Conservation (phyloP, 2,888 invertebrate genomes). For the Plagodis dolabraria region DNA sequence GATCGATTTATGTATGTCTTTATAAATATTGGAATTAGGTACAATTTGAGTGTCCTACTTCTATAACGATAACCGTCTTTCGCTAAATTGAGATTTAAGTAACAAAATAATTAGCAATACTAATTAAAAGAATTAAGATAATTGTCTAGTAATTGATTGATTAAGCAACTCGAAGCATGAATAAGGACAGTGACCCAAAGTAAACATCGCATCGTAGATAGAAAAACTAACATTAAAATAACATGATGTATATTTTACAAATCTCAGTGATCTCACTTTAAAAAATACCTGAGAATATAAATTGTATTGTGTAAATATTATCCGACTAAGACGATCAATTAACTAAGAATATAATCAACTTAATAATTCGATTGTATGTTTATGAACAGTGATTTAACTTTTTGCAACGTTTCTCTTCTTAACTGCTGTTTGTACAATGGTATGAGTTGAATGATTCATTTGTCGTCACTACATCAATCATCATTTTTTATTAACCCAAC, state of each 20-base stretch:
- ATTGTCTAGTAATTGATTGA: no score
- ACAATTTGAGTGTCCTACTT: no score
- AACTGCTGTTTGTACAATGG: constrained; percentile 25
- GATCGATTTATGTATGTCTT: neutral
- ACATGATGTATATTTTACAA: neutral
- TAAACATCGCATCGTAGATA: no score
- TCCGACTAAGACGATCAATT: neutral
- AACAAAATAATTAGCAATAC: no score
- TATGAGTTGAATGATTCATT: constrained; percentile 25
- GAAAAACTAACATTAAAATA: neutral
- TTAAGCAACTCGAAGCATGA: no score
- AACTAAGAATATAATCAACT: neutral
- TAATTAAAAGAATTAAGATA: no score
- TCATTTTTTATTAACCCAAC: constrained; percentile 25
- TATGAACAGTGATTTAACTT: constrained; percentile 23
- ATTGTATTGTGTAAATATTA: neutral
- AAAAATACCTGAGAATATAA: no score
- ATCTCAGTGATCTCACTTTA: no score
- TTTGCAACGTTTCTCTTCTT: constrained; percentile 18
- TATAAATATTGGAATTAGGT: neutral
- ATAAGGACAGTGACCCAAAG: no score
- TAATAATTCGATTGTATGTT: constrained; percentile 26
- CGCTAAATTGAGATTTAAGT: no score
- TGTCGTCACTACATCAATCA: constrained; percentile 20
- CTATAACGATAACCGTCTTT: no score